phyloP scores from a whole-genome alignment of 1,140 invertebrate genomes.

The Coptotermes formosanus region DNA sequence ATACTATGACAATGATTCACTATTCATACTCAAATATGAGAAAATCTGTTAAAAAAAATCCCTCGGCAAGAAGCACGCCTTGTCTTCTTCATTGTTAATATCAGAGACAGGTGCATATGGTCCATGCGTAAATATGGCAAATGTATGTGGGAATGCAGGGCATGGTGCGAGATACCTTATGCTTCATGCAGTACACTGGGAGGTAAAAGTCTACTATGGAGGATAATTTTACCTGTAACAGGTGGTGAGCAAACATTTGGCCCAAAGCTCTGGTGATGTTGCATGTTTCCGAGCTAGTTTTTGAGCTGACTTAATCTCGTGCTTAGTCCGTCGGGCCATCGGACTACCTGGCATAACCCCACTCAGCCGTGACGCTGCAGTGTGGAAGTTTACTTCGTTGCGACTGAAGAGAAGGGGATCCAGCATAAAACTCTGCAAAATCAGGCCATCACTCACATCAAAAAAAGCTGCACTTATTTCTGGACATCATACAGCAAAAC shows the following conservation, averaged over 20 bases:
- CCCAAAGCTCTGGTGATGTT: slow-evolving; percentile 79
- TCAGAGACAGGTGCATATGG: too few relatives aligned
- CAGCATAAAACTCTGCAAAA: slow-evolving; percentile 52
- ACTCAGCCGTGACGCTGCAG: slow-evolving; percentile 46
- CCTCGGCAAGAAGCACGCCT: too few relatives aligned
- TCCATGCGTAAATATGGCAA: too few relatives aligned
- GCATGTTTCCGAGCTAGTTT: slow-evolving; percentile 77
- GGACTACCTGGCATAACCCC: slow-evolving; percentile 74
- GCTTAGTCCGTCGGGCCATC: slow-evolving; percentile 88
- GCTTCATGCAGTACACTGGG: too few relatives aligned
- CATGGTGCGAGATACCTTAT: too few relatives aligned
- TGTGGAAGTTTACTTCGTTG: slow-evolving; percentile 43
- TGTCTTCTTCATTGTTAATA: too few relatives aligned
- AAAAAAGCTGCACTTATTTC: neutral
- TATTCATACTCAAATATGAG: too few relatives aligned
- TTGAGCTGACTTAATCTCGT: slow-evolving; percentile 89
- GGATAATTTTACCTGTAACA: slow-evolving; percentile 61
- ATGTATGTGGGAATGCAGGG: too few relatives aligned
- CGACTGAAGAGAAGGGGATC: slow-evolving; percentile 57
- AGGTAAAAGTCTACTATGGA: neutral
- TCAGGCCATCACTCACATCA: slow-evolving; percentile 41
- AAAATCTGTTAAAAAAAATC: too few relatives aligned
- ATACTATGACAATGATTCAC: too few relatives aligned
- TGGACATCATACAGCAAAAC: too few relatives aligned
- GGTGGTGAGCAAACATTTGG: slow-evolving; percentile 82